Evolutionary conservation across 2,113 vertebrate species (phyloP), one percentile per base, ranked within the genome.

Genomic region (Phyllostomus discolor): DNA sequence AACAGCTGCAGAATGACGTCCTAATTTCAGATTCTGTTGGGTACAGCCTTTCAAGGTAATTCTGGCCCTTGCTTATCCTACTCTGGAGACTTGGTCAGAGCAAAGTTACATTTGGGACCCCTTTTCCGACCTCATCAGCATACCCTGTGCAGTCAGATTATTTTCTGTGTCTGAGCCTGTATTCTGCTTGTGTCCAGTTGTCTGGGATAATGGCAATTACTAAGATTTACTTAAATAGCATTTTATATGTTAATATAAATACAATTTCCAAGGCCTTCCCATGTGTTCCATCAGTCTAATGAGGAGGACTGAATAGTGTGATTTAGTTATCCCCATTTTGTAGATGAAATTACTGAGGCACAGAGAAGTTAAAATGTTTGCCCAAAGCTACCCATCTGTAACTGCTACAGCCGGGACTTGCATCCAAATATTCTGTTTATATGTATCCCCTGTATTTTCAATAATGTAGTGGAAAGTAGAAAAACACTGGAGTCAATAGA

Each of bases 1-100:
- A 82, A 85, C 67, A 97, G 92, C 93, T 97, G 92, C 79, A 95
- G 87, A 90, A 72, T 83, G 57, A 90, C 78, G 75, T 4, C 15
- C 38, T 75, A 84, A 70, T 91, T 96, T 90, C 52, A 87, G 31
- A 75, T 70, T 67, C 38, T 69, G 7, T 7, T 1, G 84, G 79
- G 9, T 93, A 81, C 35, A 82, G 43, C 35, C 28, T 57, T 70
- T 96, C 20, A 11, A 19, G 72, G 35, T 78, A 69, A 41, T 82
- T 84, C 89, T 73, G 92, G 91, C 24, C 88, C 52, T 48, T 95
- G 70, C 12, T n/a, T 10, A 5, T 20, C 64, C n/a, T 35, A 33
- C 7, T 70, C 28, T 50, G 28, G 70, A 66, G 22, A 57, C 28
- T 17, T 93, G 46, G 26, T 78, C 80, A 95, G 46, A 82, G 62